These are phyloP conservation scores for Enteromius anoplus DNA, from an alignment of 2,797 vertebrate genomes.

Conservation along the genomic window DNA sequence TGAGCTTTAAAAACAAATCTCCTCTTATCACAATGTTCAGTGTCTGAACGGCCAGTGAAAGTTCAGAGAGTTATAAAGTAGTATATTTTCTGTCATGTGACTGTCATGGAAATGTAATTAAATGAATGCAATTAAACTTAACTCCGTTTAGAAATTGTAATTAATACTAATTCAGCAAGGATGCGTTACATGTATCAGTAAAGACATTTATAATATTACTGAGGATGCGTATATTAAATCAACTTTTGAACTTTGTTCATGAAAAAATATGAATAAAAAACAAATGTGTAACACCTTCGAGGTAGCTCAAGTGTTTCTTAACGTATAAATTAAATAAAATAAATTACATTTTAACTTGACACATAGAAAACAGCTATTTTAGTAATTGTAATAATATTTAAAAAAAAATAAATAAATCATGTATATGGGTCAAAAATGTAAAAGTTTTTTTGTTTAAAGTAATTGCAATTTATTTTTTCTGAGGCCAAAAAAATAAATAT, in stretches of 20 bases:
- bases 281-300: neutral
- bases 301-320: too few species aligned
- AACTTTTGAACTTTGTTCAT: neutral
- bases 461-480: too few species aligned
- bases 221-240: too few species aligned
- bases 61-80: neutral
- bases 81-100: neutral
- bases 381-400: neutral
- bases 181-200: too few species aligned
- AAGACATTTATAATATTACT: too few species aligned
- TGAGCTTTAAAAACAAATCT: conserved; percentile 62
- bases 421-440: too few species aligned
- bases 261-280: neutral
- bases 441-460: too few species aligned
- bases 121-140: too few species aligned
- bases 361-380: neutral
- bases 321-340: neutral
- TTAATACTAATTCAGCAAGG: neutral
- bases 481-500: too few species aligned
- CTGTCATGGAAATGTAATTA: neutral
- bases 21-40: neutral
- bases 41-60: neutral
- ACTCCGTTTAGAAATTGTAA: neutral
- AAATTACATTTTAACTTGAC: neutral
- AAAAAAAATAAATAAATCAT: too few species aligned